Conservation (phyloP, 2,797 vertebrate species). For the Premnoplex brunnescens region DNA sequence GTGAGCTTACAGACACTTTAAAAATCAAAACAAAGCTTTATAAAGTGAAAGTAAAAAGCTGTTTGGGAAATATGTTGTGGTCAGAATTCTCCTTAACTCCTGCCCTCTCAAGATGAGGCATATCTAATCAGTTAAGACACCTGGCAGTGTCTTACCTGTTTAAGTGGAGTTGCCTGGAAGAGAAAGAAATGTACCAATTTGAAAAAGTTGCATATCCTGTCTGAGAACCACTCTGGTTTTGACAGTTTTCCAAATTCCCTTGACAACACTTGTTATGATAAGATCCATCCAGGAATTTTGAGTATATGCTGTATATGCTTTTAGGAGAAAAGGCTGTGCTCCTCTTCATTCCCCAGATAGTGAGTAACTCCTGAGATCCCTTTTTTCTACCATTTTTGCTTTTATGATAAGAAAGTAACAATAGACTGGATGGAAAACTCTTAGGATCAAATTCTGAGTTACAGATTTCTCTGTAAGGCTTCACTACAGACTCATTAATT, state of each 20-base stretch:
- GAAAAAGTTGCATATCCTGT: background rate
- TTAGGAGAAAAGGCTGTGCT: background rate
- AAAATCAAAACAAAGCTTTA: background rate
- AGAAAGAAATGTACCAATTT: background rate
- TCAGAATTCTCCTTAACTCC: background rate
- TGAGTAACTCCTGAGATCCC: background rate
- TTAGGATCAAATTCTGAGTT: background rate
- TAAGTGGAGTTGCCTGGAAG: background rate
- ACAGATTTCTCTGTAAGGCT: background rate
- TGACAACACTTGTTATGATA: background rate
- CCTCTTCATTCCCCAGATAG: background rate
- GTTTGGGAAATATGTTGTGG: background rate
- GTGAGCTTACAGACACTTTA: slow-evolving; percentile 70
- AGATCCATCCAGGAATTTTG: background rate
- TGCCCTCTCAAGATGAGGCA: background rate
- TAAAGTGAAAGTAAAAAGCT: background rate
- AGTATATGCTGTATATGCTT: background rate
- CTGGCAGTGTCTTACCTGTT: background rate
- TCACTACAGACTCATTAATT: background rate
- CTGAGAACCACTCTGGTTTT: background rate
- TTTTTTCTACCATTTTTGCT: background rate
- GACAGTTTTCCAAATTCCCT: background rate
- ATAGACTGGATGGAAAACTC: background rate
- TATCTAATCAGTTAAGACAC: background rate
- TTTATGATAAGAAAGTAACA: background rate